These are phyloP conservation scores for Macropodus opercularis DNA, from an alignment of 2,797 vertebrate genomes.

Conservation along the genomic window DNA sequence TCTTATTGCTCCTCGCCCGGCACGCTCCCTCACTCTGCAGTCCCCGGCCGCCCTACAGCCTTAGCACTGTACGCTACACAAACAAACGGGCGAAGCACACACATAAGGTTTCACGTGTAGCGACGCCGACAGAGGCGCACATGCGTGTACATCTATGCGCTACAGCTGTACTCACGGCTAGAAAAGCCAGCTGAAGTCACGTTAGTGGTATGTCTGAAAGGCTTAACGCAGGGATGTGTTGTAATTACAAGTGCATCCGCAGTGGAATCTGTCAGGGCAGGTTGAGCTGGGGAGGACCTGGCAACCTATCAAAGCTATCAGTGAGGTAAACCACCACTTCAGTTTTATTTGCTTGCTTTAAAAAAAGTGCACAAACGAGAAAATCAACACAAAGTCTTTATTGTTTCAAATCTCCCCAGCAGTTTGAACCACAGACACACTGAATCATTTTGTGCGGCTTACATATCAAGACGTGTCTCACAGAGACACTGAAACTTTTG, in stretches of 20 bases:
- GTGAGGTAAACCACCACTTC: slow-evolving; percentile 22
- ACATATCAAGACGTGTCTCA: background rate
- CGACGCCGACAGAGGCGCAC: slow-evolving; percentile 11
- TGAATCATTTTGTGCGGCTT: background rate
- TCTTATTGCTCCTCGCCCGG: slow-evolving; percentile 17
- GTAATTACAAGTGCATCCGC: slow-evolving; percentile 66
- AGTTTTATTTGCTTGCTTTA: slow-evolving; percentile 43
- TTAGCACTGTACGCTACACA: slow-evolving; percentile 53
- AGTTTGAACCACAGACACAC: background rate
- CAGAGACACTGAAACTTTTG: slow-evolving; percentile 8
- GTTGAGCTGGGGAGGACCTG: slow-evolving; percentile 56
- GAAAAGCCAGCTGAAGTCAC: slow-evolving; percentile 55
- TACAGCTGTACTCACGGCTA: slow-evolving; percentile 1
- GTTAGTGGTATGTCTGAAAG: slow-evolving; percentile 71
- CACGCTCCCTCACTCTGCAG: slow-evolving; percentile 45
- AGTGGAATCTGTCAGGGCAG: slow-evolving; percentile 71
- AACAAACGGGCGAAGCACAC: slow-evolving; percentile 40
- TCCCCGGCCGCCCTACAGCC: slow-evolving; percentile 63
- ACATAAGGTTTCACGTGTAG: slow-evolving; percentile 47
- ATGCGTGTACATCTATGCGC: background rate
- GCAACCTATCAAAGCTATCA: slow-evolving; percentile 61
- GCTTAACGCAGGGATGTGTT: slow-evolving; percentile 53
- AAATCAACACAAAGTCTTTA: slow-evolving; percentile 25
- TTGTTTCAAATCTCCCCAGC: slow-evolving; percentile 3
- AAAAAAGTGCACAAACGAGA: slow-evolving; percentile 25